Percentiles rank a stretch among this genome's conserved stretches.
phyloP scores from a whole-genome alignment of 2,888 invertebrate species.

The Drosophila crucigera region DNA sequence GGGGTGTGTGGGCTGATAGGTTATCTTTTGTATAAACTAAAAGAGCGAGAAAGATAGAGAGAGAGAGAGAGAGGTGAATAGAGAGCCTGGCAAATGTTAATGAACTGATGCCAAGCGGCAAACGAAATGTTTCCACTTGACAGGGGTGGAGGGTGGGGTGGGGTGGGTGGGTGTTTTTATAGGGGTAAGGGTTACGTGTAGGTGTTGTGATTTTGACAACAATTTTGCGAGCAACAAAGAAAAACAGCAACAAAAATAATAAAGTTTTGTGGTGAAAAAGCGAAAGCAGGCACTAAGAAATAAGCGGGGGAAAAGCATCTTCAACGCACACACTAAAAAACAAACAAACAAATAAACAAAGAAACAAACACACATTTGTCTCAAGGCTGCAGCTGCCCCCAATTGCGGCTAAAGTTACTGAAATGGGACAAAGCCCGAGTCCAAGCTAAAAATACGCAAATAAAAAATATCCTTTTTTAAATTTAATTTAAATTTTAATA shows the following conservation, averaged over 20 bases:
- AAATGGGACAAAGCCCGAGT: constrained; percentile 48
- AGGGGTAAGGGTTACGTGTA: neutral
- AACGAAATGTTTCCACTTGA: constrained; percentile 2
- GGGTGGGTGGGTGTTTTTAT: fast-evolving
- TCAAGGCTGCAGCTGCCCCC: constrained; percentile 52
- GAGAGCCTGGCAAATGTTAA: constrained; percentile 47
- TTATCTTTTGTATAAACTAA: neutral
- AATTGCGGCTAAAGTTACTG: constrained; percentile 25
- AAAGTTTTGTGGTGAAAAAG: constrained; percentile 44
- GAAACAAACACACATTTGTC: constrained; percentile 24
- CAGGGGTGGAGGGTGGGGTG: neutral
- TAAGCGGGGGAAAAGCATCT: constrained; percentile 17
- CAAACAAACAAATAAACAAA: neutral
- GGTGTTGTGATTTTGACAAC: constrained; percentile 14
- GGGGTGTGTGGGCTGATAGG: neutral
- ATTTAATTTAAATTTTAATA: neutral
- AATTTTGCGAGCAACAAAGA: constrained; percentile 17
- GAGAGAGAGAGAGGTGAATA: neutral
- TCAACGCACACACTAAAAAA: neutral
- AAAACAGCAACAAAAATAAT: constrained; percentile 5
- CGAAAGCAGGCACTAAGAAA: constrained; percentile 42
- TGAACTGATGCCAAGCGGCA: constrained; percentile 47
- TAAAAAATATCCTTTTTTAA: neutral
- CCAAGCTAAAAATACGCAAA: neutral
- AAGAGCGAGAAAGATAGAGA: neutral